Base-by-base conservation (phyloP, 1,140 invertebrate species). In the Lasaia peninsularis region DNA sequence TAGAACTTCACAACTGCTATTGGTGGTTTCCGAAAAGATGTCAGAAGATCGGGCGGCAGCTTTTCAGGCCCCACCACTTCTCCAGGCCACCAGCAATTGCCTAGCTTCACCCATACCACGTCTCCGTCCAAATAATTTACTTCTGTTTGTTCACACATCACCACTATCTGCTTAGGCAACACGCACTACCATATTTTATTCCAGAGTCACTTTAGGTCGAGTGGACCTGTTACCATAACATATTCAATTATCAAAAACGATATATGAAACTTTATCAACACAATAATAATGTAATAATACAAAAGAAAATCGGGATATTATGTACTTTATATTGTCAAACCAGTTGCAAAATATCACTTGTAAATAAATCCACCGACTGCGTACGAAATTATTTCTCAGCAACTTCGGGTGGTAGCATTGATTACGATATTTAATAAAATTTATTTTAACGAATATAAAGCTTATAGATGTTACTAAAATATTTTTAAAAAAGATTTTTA, bases 1-100 rank as follows among this genome's bases (percentile, higher is more conserved):
- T 95, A 96, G 85, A 96, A 96, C 71, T 94, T 94, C 9, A 96
- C 95, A 75, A 93, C 91, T 35, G 94, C 93, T 62, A 95, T 92
- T 1, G 94, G 92, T 32, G 92, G 91, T 69, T 94, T 94, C 60
- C 91, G 93, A 70, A 91, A 82, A 58, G 93, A 91, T 60, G 92
- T 88, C 59, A 94, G 80, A 52, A 94, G 90, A 63, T 92, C 92
- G 53, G 91, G 88, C 0, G 93, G 91, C 44, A 94, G 80, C 74
- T 92, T 91, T 44, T 91, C 89, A 16, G 91, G 79, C 37, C 91
- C 91, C 33, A 92, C 90, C 37, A 96, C 94, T 79, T 94, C 92
- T 6, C 94, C 94, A 32, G 95, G 95, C 95, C 95, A 96, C 92
- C 94, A 95, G 67, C 91, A 92, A 9, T 92, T 90, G 8, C 93